Conservation (phyloP, 2,113 vertebrate species). For the Oncorhynchus tshawytscha region DNA sequence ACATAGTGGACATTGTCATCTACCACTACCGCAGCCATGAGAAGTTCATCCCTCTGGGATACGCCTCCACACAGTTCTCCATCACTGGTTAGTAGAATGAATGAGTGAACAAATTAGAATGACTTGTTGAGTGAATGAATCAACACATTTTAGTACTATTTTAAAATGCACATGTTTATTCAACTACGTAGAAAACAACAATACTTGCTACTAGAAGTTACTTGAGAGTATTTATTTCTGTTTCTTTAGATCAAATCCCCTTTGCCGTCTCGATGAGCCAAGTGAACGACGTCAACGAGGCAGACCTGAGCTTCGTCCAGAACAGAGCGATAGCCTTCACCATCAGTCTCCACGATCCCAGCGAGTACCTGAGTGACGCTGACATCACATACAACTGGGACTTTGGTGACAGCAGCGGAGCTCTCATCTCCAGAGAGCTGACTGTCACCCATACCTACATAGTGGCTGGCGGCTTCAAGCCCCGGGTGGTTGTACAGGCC, state of each 20-base stretch:
- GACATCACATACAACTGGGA: slow-evolving; percentile 93
- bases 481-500: slow-evolving; percentile 85
- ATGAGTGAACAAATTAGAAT: not conserved
- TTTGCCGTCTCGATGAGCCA: slow-evolving; percentile 84
- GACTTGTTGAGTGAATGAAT: not conserved
- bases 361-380: slow-evolving; percentile 79
- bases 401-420: slow-evolving; percentile 89
- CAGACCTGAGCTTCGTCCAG: slow-evolving; percentile 77
- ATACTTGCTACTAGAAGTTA: not conserved
- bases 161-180: not conserved
- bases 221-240: not conserved
- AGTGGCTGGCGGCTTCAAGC: slow-evolving; percentile 71
- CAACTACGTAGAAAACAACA: not conserved
- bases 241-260: slow-evolving; percentile 85
- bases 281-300: slow-evolving; percentile 69
- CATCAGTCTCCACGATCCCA: slow-evolving; percentile 88
- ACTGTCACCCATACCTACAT: slow-evolving; percentile 88
- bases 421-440: slow-evolving; percentile 83
- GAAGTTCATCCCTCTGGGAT: slow-evolving; percentile 87
- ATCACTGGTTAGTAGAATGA: slow-evolving; percentile 75
- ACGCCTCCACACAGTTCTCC: slow-evolving; percentile 80
- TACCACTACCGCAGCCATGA: slow-evolving; percentile 85
- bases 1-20: slow-evolving; percentile 87
- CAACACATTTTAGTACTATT: not conserved
- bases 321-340: slow-evolving; percentile 85